Percentiles rank a stretch among this genome's conserved stretches.
phyloP scores from a whole-genome alignment of 2,888 invertebrate genomes.

The Andrena chrysosceles region DNA sequence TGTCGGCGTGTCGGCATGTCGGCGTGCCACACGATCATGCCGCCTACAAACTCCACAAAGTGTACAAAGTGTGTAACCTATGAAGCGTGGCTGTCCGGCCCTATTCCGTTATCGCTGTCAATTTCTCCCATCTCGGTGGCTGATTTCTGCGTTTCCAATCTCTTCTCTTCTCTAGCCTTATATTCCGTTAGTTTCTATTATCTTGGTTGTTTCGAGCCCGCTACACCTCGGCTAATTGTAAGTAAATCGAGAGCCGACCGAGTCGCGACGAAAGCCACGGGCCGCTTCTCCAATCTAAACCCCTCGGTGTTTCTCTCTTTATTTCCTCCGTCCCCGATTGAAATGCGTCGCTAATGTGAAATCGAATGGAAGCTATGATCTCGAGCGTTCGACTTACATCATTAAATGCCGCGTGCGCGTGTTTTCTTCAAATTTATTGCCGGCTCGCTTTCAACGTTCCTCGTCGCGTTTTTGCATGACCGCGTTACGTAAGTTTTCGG shows the following conservation, averaged over 20 bases:
- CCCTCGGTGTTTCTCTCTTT: not conserved
- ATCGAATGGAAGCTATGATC: not conserved
- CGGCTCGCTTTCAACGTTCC: not conserved
- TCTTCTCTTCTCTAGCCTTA: not conserved
- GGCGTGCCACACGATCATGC: too few relatives aligned
- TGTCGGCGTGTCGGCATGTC: slow-evolving; percentile 22
- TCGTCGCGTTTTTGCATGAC: not conserved
- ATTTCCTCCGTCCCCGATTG: not conserved
- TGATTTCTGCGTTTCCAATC: not conserved
- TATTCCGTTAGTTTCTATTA: not conserved
- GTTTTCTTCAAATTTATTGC: not conserved
- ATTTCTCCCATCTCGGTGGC: too few relatives aligned
- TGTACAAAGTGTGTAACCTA: not conserved
- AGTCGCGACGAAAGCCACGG: too few relatives aligned
- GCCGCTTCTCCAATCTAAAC: too few relatives aligned
- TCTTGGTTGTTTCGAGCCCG: not conserved
- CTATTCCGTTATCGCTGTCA: too few relatives aligned
- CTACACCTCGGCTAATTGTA: not conserved
- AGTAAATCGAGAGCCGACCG: too few relatives aligned
- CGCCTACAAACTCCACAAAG: too few relatives aligned
- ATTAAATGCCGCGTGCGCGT: not conserved
- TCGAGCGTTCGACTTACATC: not conserved
- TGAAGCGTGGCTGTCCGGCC: not conserved
- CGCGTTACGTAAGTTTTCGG: slow-evolving; percentile 2
- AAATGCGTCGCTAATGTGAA: too few relatives aligned